These are phyloP conservation scores for Scyliorhinus canicula DNA, from an alignment of 2,797 vertebrate genomes.

Conservation along the genomic window DNA sequence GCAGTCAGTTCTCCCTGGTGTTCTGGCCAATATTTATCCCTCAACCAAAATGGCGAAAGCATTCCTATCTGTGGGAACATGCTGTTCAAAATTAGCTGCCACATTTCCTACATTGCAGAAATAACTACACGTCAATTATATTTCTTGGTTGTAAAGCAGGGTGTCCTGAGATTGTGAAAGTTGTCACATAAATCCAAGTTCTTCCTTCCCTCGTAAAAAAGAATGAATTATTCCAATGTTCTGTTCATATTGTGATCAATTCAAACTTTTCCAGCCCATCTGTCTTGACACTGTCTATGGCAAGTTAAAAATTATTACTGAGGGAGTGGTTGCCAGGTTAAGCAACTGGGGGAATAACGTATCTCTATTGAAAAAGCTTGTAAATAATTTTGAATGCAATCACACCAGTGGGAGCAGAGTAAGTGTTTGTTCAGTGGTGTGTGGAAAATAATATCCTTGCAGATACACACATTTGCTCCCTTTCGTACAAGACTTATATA, in stretches of 20 bases:
- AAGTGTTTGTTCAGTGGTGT: neutral
- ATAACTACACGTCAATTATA: neutral
- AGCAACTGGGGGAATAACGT: neutral
- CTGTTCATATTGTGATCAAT: neutral
- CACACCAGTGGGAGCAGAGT: neutral
- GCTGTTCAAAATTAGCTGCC: neutral
- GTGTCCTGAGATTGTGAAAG: neutral
- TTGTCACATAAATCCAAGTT: neutral
- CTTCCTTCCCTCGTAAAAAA: neutral
- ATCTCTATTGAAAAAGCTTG: neutral
- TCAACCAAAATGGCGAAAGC: neutral
- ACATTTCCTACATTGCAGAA: neutral
- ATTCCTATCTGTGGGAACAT: neutral
- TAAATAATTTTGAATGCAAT: neutral
- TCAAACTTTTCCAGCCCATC: neutral
- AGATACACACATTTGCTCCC: neutral
- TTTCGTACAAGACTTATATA: neutral
- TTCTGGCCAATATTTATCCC: neutral
- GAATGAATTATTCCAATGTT: neutral
- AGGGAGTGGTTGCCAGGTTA: neutral
- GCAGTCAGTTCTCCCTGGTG: neutral
- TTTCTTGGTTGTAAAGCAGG: neutral
- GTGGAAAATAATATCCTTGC: neutral
- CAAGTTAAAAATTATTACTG: neutral
- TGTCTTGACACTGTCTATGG: neutral